These are phyloP conservation scores for Fabriciana adippe DNA, from an alignment of 2,888 invertebrate species.

Conservation along the genomic window DNA sequence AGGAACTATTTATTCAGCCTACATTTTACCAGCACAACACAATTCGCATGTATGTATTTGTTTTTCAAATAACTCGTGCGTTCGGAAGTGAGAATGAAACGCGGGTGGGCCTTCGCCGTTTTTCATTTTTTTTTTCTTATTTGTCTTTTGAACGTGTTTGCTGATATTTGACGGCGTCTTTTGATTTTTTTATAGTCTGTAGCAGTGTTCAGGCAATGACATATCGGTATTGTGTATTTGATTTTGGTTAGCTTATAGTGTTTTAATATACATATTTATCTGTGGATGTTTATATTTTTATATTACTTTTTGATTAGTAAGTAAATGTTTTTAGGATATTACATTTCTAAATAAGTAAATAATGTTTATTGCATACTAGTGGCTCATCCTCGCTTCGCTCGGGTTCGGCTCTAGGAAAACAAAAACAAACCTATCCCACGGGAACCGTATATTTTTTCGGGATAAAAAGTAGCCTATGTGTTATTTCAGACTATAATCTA, in stretches of 20 bases:
- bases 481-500: no score
- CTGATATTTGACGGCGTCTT: slow-evolving; percentile 32
- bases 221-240: slow-evolving; percentile 14
- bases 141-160: slow-evolving; percentile 33
- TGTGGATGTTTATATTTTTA: background rate
- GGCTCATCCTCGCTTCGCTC: no score
- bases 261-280: background rate
- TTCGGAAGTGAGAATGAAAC: slow-evolving; percentile 44
- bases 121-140: slow-evolving; percentile 41
- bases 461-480: no score
- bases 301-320: background rate
- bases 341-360: no score
- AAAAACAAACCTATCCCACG: no score
- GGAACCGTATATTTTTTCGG: no score
- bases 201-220: slow-evolving; percentile 6
- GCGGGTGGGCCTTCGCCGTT: slow-evolving; percentile 52
- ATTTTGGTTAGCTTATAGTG: background rate
- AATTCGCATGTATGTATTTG: slow-evolving; percentile 34
- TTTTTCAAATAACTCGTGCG: slow-evolving; percentile 29
- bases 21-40: slow-evolving; percentile 30
- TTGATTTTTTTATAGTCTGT: slow-evolving; percentile 30
- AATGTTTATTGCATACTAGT: no score
- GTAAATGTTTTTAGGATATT: no score
- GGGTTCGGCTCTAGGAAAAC: no score
- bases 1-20: slow-evolving; percentile 38